Evolutionary conservation across 2,888 invertebrate species (phyloP).

Genomic region (Melinaea marsaeus): DNA sequence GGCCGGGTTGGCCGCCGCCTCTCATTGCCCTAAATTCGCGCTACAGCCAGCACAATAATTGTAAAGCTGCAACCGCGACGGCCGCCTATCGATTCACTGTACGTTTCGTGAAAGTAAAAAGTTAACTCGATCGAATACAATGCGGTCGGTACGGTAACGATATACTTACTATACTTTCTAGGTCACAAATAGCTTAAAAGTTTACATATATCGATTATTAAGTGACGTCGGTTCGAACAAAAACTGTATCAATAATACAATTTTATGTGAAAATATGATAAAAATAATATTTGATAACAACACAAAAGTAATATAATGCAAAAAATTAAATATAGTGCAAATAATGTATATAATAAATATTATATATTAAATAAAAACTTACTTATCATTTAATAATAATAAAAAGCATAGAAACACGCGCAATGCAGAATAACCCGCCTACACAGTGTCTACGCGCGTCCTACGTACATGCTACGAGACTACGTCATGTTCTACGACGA

Average conservation of each 20-base stretch:
- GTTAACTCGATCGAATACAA: conserved; percentile 70
- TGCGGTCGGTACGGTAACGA: conserved; percentile 65
- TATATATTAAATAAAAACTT: background rate
- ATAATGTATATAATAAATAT: background rate
- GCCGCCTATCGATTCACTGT: conserved; percentile 69
- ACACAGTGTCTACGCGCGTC: conserved; percentile 33
- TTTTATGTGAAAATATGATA: background rate
- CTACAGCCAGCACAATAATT: conserved; percentile 67
- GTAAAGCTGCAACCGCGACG: conserved; percentile 66
- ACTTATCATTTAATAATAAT: conserved; percentile 7
- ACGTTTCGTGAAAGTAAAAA: conserved; percentile 70
- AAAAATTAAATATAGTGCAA: background rate
- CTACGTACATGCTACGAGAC: conserved; percentile 36
- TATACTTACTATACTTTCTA: conserved; percentile 50
- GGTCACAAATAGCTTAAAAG: conserved; percentile 63
- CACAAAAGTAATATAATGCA: background rate
- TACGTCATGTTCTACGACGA: conserved; percentile 38
- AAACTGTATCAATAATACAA: background rate
- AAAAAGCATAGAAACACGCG: conserved; percentile 24
- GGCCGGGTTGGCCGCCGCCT: conserved; percentile 50
- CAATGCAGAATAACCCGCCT: conserved; percentile 30
- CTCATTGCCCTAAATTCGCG: conserved; percentile 70
- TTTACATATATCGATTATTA: conserved; percentile 52
- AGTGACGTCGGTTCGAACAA: background rate
- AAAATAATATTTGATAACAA: background rate